These are phyloP conservation scores for Halesus radiatus DNA, from an alignment of 1,140 invertebrate species.

Conservation along the genomic window DNA sequence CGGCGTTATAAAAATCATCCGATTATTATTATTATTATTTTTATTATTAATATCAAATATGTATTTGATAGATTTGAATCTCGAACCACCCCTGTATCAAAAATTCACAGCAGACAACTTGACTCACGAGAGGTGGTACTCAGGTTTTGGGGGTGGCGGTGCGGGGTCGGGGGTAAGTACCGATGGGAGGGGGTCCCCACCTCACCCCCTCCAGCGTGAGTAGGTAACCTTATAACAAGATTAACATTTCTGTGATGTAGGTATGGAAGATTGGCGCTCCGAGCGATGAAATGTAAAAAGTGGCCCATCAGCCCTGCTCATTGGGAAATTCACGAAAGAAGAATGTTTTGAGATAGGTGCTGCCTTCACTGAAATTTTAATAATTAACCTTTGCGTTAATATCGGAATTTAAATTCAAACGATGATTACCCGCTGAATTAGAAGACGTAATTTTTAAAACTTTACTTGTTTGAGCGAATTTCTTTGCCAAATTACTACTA, in stretches of 20 bases:
- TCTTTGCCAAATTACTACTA: too few species aligned
- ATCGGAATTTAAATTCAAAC: background rate
- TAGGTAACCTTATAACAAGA: conserved; percentile 57
- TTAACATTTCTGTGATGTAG: conserved; percentile 56
- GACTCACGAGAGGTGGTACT: conserved; percentile 35
- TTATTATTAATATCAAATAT: too few species aligned
- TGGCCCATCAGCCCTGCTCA: conserved; percentile 43
- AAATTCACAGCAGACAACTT: conserved; percentile 42
- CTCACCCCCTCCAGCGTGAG: conserved; percentile 28
- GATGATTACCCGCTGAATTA: background rate
- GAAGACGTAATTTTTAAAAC: too few species aligned
- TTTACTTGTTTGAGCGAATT: too few species aligned
- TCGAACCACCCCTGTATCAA: conserved; percentile 31
- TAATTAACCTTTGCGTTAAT: conserved; percentile 15
- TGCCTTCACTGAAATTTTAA: background rate
- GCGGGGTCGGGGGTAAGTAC: background rate
- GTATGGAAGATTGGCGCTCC: conserved; percentile 53
- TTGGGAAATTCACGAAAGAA: conserved; percentile 40
- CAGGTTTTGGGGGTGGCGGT: conserved; percentile 6
- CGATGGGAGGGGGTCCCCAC: background rate
- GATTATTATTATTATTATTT: too few species aligned
- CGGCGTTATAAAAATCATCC: too few species aligned
- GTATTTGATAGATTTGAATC: background rate
- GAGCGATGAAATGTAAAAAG: conserved; percentile 56
- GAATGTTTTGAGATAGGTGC: conserved; percentile 39